Conservation (phyloP, 2,888 invertebrate species). For the Polydrusus pterygomalis region DNA sequence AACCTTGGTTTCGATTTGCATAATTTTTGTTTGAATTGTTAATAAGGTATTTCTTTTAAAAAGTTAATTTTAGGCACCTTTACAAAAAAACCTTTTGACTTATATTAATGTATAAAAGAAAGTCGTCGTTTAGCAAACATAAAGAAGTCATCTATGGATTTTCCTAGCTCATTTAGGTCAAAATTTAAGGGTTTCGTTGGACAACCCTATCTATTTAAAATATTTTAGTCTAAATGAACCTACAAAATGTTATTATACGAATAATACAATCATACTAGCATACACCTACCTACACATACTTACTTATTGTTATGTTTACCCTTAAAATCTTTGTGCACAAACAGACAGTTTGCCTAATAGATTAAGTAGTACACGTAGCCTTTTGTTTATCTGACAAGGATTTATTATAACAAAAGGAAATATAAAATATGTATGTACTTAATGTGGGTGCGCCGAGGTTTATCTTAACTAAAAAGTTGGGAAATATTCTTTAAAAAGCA, state of each 20-base stretch:
- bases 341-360: slow-evolving; percentile 15
- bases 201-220: not conserved
- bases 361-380: not conserved
- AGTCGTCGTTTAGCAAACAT: not conserved
- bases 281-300: not conserved
- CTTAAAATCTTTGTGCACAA: slow-evolving; percentile 1
- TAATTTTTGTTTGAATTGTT: slow-evolving; percentile 12
- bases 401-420: slow-evolving; percentile 7
- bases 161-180: not conserved
- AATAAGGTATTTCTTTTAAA: slow-evolving; percentile 1
- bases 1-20: not conserved
- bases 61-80: not conserved
- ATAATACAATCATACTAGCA: too few relatives aligned
- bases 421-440: not conserved
- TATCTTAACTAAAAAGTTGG: not conserved
- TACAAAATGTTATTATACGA: slow-evolving; percentile 4
- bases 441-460: not conserved
- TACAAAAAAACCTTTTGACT: not conserved
- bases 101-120: slow-evolving; percentile 7
- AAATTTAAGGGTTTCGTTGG: not conserved
- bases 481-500: not conserved
- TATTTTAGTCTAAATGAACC: not conserved
- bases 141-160: not conserved
- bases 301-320: not conserved
- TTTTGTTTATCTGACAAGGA: slow-evolving; percentile 1